phyloP scores from a whole-genome alignment of 1,140 invertebrate species.

The Eumaeus atala region DNA sequence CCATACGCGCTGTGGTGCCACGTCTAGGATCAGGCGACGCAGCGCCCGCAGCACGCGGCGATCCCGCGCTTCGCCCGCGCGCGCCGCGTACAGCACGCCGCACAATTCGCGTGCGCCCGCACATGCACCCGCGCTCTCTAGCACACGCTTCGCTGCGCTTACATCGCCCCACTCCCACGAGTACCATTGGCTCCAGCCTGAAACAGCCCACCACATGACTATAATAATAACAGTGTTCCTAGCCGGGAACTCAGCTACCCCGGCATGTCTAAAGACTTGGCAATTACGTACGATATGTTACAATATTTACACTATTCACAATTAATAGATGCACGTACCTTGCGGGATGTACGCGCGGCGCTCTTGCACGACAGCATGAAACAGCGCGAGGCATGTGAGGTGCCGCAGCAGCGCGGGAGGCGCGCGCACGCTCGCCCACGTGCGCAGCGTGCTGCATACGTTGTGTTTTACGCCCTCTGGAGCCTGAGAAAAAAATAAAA shows the following conservation, averaged over 20 bases:
- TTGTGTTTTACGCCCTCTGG: slow-evolving; percentile 60
- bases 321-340: slow-evolving; percentile 27
- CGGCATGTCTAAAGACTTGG: too few relatives aligned
- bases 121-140: slow-evolving; percentile 21
- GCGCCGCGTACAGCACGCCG: slow-evolving; percentile 30
- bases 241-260: too few relatives aligned
- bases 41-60: slow-evolving; percentile 27
- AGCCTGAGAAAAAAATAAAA: slow-evolving; percentile 27
- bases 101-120: slow-evolving; percentile 31
- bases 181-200: slow-evolving; percentile 56
- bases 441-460: slow-evolving; percentile 40
- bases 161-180: slow-evolving; percentile 55
- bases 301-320: background rate
- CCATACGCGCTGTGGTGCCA: slow-evolving; percentile 24
- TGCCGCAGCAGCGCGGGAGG: slow-evolving; percentile 27
- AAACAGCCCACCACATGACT: background rate
- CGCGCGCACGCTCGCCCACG: slow-evolving; percentile 37
- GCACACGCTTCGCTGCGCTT: slow-evolving; percentile 25
- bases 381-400: slow-evolving; percentile 47
- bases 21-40: slow-evolving; percentile 15
- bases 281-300: too few relatives aligned
- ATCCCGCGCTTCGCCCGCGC: slow-evolving; percentile 27
- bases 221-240: too few relatives aligned
- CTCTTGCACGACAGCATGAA: slow-evolving; percentile 56
- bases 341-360: slow-evolving; percentile 58